Base-by-base conservation (phyloP, 2,888 invertebrate species). In the Quadroppia sp. region DNA sequence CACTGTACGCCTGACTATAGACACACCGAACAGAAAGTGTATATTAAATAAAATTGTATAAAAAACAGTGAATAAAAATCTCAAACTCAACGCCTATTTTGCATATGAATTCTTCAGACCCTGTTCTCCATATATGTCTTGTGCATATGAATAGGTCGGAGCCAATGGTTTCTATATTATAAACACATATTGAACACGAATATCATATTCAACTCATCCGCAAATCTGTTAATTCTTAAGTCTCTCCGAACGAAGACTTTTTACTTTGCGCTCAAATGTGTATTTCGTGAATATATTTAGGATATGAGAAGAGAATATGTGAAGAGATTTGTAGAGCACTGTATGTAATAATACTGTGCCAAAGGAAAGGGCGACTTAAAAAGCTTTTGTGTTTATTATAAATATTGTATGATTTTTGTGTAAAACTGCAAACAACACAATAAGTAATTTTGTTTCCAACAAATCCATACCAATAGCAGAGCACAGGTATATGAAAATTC, bases 151-250 rank as follows among this genome's bases (percentile, higher is more conserved):
- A 59, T 59, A 15, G 30, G n/a, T n/a, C 11, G 4, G 28, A 56
- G 28, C 20, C 17, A n/a, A 50, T 7, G 25, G 13, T 28, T 56
- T 13, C n/a, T n/a, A n/a, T n/a, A n/a, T n/a, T n/a, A n/a, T n/a
- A n/a, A 15, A 4, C 4, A 15, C 7, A 15, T 20, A 48, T n/a
- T 48, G 20, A 53, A 20, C 17, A 9, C 23, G 17, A 30, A 59
- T 59, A 30, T 59, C 30, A 59, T 59, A 59, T 59, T 59, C 45
- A 59, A 9, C 59, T 59, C 45, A 59, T 28, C 59, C 59, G 30
- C 28, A 28, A 59, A 59, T 59, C 59, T 59, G 59, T 59, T 59
- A 59, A 59, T 59, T 59, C 59, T 59, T 59, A 48, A 53, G 45
- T 11, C 45, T 45, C 45, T 13, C 11, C 6, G 45, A 45, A 13